Conservation (phyloP, 2,888 invertebrate species). For the Zhengitettix transpicula region DNA sequence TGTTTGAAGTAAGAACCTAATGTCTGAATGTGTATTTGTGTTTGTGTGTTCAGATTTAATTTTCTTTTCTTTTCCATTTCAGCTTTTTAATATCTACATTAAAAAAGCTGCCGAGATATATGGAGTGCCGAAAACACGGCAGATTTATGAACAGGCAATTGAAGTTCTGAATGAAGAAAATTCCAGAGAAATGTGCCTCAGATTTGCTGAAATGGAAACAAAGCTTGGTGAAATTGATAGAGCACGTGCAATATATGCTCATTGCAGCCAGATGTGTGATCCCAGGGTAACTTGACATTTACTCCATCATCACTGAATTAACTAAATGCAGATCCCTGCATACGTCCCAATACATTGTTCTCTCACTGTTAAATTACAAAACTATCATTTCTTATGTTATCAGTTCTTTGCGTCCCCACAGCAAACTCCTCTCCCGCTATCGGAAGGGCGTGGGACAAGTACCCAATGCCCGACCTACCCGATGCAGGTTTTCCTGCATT, state of each 20-base stretch:
- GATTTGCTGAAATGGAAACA: conserved; percentile 96
- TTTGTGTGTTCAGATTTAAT: neutral
- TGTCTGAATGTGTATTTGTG: neutral
- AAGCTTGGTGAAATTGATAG: conserved; percentile 96
- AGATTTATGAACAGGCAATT: conserved; percentile 97
- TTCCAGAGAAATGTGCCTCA: conserved; percentile 86
- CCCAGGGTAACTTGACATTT: conserved; percentile 52
- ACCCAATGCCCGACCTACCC: too few species aligned
- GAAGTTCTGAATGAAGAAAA: conserved; percentile 80
- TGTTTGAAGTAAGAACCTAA: conserved; percentile 54
- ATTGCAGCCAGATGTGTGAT: conserved; percentile 98
- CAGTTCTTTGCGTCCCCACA: too few species aligned
- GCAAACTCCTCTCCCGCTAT: too few species aligned
- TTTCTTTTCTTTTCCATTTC: conserved; percentile 14
- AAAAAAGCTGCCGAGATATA: conserved; percentile 96
- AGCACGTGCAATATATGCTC: conserved; percentile 90
- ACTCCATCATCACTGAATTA: neutral
- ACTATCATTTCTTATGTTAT: too few species aligned
- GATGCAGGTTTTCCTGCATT: too few species aligned
- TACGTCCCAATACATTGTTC: neutral
- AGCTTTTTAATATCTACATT: conserved; percentile 96
- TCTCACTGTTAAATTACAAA: neutral
- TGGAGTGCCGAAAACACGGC: conserved; percentile 88
- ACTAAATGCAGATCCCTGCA: neutral
- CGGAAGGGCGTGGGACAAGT: too few species aligned